Evolutionary conservation across 2,888 invertebrate genomes (phyloP), one percentile per base, ranked within the genome.

Genomic region (Caenorhabditis sulstoni): DNA sequence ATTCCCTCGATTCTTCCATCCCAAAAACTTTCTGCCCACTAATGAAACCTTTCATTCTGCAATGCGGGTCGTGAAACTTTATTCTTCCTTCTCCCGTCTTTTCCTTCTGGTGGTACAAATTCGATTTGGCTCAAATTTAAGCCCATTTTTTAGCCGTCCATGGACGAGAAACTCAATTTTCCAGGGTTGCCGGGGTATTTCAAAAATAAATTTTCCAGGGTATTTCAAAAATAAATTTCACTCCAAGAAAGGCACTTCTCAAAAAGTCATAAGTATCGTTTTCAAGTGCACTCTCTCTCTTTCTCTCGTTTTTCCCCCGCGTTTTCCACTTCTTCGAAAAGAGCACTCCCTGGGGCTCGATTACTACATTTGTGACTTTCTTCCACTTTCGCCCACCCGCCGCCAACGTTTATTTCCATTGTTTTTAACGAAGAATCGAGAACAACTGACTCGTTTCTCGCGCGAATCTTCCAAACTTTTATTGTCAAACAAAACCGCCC

Each of bases 301-400:
- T 18, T 11, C 22, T 39, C 50, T 22, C 49, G 39, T 45, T 35
- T 47, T 37, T 39, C 9, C 37, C 45, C n/a, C n/a, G n/a, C 18
- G 7, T 44, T 59, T 29, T 44, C 50, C 39, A 11, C n/a, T 16
- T n/a, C 37, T 7, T 29, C 50, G 20, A 59, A 45, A 22, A 18
- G 29, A 29, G 52, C 11, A 53, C 62, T 62, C 71, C 71, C 71
- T 16, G 23, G 71, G 71, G 71, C 35, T 71, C 71, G 62, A 71
- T 71, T 71, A 71, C 71, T 57, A 71, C 71, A 61, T 57, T 55
- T 71, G 44, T 55, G 62, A 59, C 70, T 70, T 53, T 65, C 39
- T 18, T 49, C 39, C 16, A 3, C 29, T 35, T 16, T 18, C 23
- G 23, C 23, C 16, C 23, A n/a, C n/a, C n/a, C n/a, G n/a, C 23